Evolutionary conservation across 2,113 vertebrate species (phyloP), one percentile per base, ranked within the genome.

Genomic region (Toxotes chatareus): DNA sequence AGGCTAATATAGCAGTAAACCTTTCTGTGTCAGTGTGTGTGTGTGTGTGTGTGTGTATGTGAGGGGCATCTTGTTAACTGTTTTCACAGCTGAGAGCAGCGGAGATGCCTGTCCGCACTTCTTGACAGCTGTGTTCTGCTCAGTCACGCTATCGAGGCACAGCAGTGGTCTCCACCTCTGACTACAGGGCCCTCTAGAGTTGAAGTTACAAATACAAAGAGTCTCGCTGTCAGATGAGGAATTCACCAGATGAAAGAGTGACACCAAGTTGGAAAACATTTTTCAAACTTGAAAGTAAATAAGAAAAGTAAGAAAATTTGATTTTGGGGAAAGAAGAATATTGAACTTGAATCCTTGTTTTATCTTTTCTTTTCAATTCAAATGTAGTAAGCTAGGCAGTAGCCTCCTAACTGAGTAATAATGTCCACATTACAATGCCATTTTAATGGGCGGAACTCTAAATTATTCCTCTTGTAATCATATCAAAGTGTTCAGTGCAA

Each of bases 51-150:
- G 44, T 46, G 11, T 46, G 44, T 46, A 13, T 46, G 12, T 47
- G 59, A 75, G 23, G n/a, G 61, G 77, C 62, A 76, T 87, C 80
- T 92, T 85, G 84, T 46, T 81, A 83, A 84, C 86, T 93, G 90
- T 94, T 96, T 94, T 92, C 77, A 90, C 90, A 93, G 92, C 93
- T 91, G 80, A 93, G 88, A 90, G 76, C 83, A 93, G 90, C 80
- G 70, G 79, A 85, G 88, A 89, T 90, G 82, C 81, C 86, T 94
- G 90, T 92, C 88, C 88, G 86, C 91, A 92, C 93, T 86, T 95
- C 92, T 76, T 86, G 92, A 95, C 85, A 94, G 93, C 93, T 94
- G 93, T 44, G 87, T 86, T 94, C 83, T 86, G 76, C 76, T 62
- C 83, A 89, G 85, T 91, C 91, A 91, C 11, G 8, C 83, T 78